These are phyloP conservation scores for Hypena proboscidalis DNA, from an alignment of 2,888 invertebrate species.

Conservation along the genomic window DNA sequence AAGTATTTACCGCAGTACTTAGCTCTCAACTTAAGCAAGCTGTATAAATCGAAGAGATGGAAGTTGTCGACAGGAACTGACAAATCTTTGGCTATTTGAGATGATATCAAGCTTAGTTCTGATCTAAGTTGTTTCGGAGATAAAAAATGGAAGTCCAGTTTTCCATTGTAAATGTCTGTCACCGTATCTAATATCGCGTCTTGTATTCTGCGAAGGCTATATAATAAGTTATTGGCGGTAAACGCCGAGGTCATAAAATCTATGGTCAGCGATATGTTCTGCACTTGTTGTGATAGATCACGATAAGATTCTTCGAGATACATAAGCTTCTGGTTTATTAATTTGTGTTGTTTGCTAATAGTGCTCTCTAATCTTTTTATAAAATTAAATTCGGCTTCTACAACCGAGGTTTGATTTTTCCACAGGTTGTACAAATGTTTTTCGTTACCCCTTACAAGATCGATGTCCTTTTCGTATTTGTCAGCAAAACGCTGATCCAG, in stretches of 20 bases:
- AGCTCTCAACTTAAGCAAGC: too few species aligned
- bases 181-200: too few species aligned
- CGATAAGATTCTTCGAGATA: slow-evolving; percentile 2
- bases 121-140: too few species aligned
- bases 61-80: too few species aligned
- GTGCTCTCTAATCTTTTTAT: slow-evolving; percentile 3
- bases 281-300: background rate
- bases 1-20: background rate
- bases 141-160: too few species aligned
- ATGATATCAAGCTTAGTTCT: too few species aligned
- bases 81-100: too few species aligned
- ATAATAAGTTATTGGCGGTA: slow-evolving; percentile 3
- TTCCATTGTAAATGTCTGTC: too few species aligned
- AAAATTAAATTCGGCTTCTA: too few species aligned
- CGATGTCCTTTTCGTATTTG: too few species aligned
- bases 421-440: slow-evolving; percentile 7
- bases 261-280: background rate
- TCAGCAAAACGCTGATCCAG: background rate
- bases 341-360: background rate
- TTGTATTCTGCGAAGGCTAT: slow-evolving; percentile 5
- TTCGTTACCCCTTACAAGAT: slow-evolving; percentile 4
- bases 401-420: too few species aligned
- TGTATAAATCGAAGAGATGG: too few species aligned
- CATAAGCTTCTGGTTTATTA: background rate
- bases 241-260: slow-evolving; percentile 4